phyloP scores from a whole-genome alignment of 2,797 vertebrate species.

The Lepus oiostolus region DNA sequence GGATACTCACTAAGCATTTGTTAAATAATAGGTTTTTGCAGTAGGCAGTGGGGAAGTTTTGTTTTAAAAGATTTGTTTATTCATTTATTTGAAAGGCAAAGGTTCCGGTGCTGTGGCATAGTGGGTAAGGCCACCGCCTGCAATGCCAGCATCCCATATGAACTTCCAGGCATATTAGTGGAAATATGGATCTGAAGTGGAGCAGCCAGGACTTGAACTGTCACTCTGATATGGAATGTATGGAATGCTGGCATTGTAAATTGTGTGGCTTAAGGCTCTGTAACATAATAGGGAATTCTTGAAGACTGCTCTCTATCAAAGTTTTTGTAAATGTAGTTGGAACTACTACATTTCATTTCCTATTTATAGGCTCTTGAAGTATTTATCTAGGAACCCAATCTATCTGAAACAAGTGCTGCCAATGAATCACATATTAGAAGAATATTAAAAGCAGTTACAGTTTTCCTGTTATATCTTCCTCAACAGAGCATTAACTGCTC shows the following conservation, averaged over 20 bases:
- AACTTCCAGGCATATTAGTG: too few relatives aligned
- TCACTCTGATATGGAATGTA: too few relatives aligned
- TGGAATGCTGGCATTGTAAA: too few relatives aligned
- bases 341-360: neutral
- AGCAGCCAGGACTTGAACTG: too few relatives aligned
- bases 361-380: slow-evolving; percentile 57
- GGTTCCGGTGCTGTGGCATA: too few relatives aligned
- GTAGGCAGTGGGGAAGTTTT: neutral
- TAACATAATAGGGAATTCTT: neutral
- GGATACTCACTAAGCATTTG: slow-evolving; percentile 43
- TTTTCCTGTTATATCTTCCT: slow-evolving; percentile 70
- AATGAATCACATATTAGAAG: slow-evolving; percentile 9
- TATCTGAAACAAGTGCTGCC: slow-evolving; percentile 30
- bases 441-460: slow-evolving; percentile 40
- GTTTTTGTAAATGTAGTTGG: slow-evolving; percentile 22
- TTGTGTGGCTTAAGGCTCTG: too few relatives aligned
- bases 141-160: too few relatives aligned
- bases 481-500: slow-evolving; percentile 59
- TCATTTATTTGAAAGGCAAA: too few relatives aligned
- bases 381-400: slow-evolving; percentile 13
- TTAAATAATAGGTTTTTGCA: slow-evolving; percentile 24
- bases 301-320: neutral
- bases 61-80: too few relatives aligned
- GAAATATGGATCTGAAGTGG: too few relatives aligned
- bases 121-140: too few relatives aligned